phyloP scores from a whole-genome alignment of 2,113 vertebrate species.

The Scophthalmus maximus region DNA sequence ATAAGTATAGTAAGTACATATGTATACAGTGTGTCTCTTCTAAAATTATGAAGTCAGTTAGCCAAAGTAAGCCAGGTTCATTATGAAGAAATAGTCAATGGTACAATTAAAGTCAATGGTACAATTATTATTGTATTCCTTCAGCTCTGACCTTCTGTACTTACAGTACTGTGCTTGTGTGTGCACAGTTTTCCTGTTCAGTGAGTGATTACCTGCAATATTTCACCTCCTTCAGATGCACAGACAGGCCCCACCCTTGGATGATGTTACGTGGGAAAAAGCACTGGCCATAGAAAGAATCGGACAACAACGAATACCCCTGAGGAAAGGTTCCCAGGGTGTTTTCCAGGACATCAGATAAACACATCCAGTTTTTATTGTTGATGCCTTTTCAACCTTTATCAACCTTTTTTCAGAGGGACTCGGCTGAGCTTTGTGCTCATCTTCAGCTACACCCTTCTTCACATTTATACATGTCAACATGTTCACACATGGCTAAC shows the following conservation, averaged over 20 bases:
- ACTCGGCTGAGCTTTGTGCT: slow-evolving; percentile 26
- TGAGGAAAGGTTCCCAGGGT: slow-evolving; percentile 22
- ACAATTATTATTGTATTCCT: no score
- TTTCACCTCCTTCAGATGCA: slow-evolving; percentile 24
- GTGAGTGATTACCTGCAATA: no score
- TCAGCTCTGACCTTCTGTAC: no score
- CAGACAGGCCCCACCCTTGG: slow-evolving; percentile 51
- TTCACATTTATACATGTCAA: slow-evolving; percentile 4
- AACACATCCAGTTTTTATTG: slow-evolving; percentile 28
- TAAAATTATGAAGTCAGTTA: no score
- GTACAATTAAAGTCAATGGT: no score
- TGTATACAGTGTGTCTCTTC: no score
- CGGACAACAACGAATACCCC: slow-evolving; percentile 39
- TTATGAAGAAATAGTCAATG: no score
- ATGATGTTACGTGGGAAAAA: slow-evolving; percentile 70
- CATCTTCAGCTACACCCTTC: slow-evolving; percentile 12
- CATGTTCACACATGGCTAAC: background rate
- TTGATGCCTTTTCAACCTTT: slow-evolving; percentile 25
- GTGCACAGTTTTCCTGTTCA: no score
- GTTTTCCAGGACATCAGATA: slow-evolving; percentile 64
- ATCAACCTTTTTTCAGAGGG: background rate
- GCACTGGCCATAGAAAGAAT: slow-evolving; percentile 35
- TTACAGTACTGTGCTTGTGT: no score
- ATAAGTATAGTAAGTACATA: no score
- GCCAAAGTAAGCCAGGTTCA: no score